Percentiles rank a stretch among this genome's conserved stretches.
These are phyloP conservation scores for Pseudomugil gertrudae DNA, from an alignment of 2,797 vertebrate species.

Conservation along the genomic window DNA sequence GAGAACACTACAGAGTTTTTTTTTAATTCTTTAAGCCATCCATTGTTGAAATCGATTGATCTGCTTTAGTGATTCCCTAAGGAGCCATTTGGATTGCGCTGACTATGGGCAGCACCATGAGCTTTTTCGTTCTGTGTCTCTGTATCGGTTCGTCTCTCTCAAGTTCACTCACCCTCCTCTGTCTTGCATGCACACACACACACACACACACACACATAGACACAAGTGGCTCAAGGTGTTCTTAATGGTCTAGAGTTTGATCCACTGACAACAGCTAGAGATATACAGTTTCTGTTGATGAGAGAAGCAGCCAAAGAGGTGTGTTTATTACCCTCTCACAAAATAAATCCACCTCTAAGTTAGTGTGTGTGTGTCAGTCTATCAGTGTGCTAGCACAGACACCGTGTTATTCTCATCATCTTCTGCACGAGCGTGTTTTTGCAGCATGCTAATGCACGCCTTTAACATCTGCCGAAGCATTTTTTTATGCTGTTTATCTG, in stretches of 20 bases:
- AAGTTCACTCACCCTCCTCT: background rate
- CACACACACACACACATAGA: slow-evolving; percentile 14
- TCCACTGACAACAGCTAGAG: slow-evolving; percentile 61
- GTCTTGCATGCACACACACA: slow-evolving; percentile 1
- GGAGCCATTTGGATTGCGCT: slow-evolving; percentile 75
- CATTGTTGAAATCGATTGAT: slow-evolving; percentile 78
- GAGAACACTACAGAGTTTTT: slow-evolving; percentile 41
- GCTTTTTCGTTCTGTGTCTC: slow-evolving; percentile 26
- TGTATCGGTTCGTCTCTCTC: slow-evolving; percentile 18
- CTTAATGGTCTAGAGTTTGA: slow-evolving; percentile 65
- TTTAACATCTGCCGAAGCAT: slow-evolving; percentile 18
- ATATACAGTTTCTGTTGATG: slow-evolving; percentile 59
- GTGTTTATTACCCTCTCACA: slow-evolving; percentile 44
- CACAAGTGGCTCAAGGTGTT: slow-evolving; percentile 55
- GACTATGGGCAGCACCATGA: slow-evolving; percentile 63
- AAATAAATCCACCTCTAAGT: slow-evolving; percentile 44
- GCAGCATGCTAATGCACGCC: slow-evolving; percentile 23
- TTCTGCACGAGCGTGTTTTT: slow-evolving; percentile 8
- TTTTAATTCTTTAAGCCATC: slow-evolving; percentile 61
- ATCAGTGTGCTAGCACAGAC: background rate
- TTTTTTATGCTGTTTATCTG: slow-evolving; percentile 27
- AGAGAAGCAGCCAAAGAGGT: slow-evolving; percentile 34
- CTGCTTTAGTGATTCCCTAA: slow-evolving; percentile 73
- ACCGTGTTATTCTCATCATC: slow-evolving; percentile 29
- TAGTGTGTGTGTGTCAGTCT: background rate